Evolutionary conservation across 1,140 invertebrate species (phyloP), one percentile per base, ranked within the genome.

Genomic region (Pissodes strobi): DNA sequence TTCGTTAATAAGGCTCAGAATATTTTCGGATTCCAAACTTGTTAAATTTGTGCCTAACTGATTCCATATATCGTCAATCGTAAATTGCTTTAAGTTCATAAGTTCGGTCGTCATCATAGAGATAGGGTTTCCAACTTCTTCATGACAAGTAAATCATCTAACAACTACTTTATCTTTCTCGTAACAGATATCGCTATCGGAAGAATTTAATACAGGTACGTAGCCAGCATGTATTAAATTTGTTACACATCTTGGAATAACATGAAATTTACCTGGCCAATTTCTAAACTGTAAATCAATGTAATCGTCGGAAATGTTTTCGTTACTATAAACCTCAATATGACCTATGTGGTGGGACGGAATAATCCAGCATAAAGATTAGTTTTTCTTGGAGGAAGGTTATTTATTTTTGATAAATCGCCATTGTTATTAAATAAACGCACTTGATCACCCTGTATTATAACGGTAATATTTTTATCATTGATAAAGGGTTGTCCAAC

Each of bases 191-290:
- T 43, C 39, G 10, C 13, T 10, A 43, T 43, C 39, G 5, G 39
- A 43, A 17, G 5, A 43, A 34, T 34, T 34, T 6, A 8, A 34
- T 34, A 34, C 15, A 5, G 39, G 15, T 17, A 43, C 39, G 39
- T 43, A 43, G 13, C 39, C 6, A 6, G 4, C 39, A 5, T 43
- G 39, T n/a, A 6, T 43, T 43, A 43, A 43, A 43, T 43, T 43
- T 17, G 39, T 43, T 13, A 43, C 39, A 43, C 39, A 43, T 10
- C n/a, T n/a, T 43, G 39, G 39, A 6, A 43, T 43, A 17, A 43
- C 39, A 43, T 43, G 39, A 17, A n/a, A n/a, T n/a, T n/a, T n/a
- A n/a, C n/a, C n/a, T n/a, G n/a, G n/a, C n/a, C n/a, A n/a, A n/a
- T n/a, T 12, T 10, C 30, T 34, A 8, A 8, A 34, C 30, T 34